Percentiles rank a stretch among this genome's conserved stretches.
Evolutionary conservation across 2,113 vertebrate species (phyloP).

Genomic region (Peromyscus polionotus): DNA sequence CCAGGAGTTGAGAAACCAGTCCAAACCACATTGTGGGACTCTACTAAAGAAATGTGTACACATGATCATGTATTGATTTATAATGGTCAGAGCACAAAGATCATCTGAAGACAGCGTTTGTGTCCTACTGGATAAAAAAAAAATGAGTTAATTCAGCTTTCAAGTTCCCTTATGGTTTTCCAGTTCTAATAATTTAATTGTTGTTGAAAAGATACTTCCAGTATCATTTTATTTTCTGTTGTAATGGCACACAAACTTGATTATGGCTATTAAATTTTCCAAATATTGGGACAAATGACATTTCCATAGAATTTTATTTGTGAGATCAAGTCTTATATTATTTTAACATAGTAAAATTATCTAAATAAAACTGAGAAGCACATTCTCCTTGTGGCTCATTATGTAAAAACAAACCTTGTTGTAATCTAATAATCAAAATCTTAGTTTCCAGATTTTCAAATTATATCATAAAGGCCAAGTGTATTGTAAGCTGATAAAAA

Average conservation of each 20-base stretch:
- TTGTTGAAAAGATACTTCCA: constrained; percentile 34
- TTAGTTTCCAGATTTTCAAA: constrained; percentile 23
- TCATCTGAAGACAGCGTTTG: neutral
- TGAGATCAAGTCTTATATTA: neutral
- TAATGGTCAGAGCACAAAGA: neutral
- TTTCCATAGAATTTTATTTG: neutral
- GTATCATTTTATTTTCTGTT: constrained; percentile 39
- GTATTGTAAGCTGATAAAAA: neutral
- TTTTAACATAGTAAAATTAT: constrained; percentile 20
- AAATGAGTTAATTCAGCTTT: constrained; percentile 49
- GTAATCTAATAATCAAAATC: constrained; percentile 8
- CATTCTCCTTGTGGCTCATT: neutral
- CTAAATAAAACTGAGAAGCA: constrained; percentile 22
- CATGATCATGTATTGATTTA: neutral
- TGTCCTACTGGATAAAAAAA: neutral
- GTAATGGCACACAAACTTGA: neutral
- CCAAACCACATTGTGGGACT: neutral
- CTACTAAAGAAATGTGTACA: neutral
- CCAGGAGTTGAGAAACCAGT: neutral
- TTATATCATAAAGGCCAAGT: neutral
- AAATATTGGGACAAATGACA: constrained; percentile 22
- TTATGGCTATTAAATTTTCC: neutral
- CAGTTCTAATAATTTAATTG: constrained; percentile 35
- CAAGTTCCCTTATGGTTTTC: neutral
- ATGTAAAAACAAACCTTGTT: neutral